Evolutionary conservation across 2,797 vertebrate genomes (phyloP), one percentile per base, ranked within the genome.

Genomic region (Eleutherodactylus coqui): DNA sequence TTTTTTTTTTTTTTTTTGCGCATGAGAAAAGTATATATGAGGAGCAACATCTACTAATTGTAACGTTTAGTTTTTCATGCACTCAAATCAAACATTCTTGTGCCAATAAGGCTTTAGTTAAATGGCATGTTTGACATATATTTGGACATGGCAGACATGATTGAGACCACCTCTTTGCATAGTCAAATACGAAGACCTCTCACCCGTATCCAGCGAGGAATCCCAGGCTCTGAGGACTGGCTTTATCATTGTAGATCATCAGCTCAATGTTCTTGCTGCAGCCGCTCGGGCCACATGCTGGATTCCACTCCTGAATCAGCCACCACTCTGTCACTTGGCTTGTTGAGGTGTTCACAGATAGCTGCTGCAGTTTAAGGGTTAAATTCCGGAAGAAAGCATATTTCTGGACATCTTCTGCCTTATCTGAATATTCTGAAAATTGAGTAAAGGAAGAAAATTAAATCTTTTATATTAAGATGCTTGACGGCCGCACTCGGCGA

Each of bases 191-290:
- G 1, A 14, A 43, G 36, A 73, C 11, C 2, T 34, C 95, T 72
- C 90, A 95, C 95, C 96, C 93, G 0, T 96, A 94, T 91, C 95
- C 95, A 1, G 93, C 95, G 83, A 96, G 90, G 86, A 96, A 96
- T 67, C 95, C 95, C 90, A 95, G 89, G 83, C 95, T 96, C 82
- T 94, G 90, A 19, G 96, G 96, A 88, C 95, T 97, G 90, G 95
- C 96, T 92, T 96, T 96, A 89, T 97, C 96, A 16, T 89, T 96
- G 89, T 92, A 94, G 79, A 95, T 90, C 32, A 94, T 75, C 0
- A 96, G 90, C 89, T 96, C 92, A 11, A 95, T 95, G 88, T 88
- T 95, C 72, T 91, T 89, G 85, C 90, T 91, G 36, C 89, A 91
- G 51, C 43, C 86, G 19, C 13, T 3, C 0, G 84, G 38, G 16